Percentiles rank a stretch among this genome's conserved stretches.
Evolutionary conservation across 2,888 invertebrate genomes (phyloP).

Genomic region (Thereva nobilitata): DNA sequence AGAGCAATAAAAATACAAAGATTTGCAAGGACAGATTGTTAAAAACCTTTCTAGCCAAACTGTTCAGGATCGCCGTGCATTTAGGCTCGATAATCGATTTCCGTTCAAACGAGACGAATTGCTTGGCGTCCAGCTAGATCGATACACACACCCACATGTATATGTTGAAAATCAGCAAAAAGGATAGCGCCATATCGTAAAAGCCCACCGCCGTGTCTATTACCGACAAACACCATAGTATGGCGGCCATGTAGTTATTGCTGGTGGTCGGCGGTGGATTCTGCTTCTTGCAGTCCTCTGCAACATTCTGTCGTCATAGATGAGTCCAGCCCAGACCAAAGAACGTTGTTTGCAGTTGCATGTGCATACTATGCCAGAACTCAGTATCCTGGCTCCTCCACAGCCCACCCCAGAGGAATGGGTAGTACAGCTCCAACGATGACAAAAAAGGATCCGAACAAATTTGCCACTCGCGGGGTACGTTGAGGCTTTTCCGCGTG

Average conservation of each 20-base stretch:
- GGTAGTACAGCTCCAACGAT: slow-evolving; percentile 24
- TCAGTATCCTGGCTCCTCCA: slow-evolving; percentile 7
- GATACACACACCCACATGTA: slow-evolving; percentile 18
- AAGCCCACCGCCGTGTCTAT: slow-evolving; percentile 23
- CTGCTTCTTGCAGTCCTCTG: slow-evolving; percentile 34
- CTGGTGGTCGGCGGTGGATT: slow-evolving; percentile 32
- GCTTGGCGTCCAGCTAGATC: slow-evolving; percentile 41
- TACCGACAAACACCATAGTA: slow-evolving; percentile 28
- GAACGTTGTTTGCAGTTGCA: slow-evolving; percentile 38
- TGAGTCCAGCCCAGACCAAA: not conserved
- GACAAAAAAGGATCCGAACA: slow-evolving; percentile 35
- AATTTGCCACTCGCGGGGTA: slow-evolving; percentile 40
- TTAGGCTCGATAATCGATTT: slow-evolving; percentile 41
- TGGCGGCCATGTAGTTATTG: slow-evolving; percentile 36
- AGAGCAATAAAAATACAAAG: too few relatives aligned
- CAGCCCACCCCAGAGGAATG: slow-evolving; percentile 32
- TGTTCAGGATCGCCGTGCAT: not conserved
- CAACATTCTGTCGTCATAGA: slow-evolving; percentile 30
- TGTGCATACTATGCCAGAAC: slow-evolving; percentile 26
- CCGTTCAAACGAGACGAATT: slow-evolving; percentile 38
- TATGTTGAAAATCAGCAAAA: slow-evolving; percentile 27
- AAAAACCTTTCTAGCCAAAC: too few relatives aligned
- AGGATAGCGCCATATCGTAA: slow-evolving; percentile 14
- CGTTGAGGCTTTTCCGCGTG: slow-evolving; percentile 39
- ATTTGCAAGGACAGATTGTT: too few relatives aligned